phyloP scores from a whole-genome alignment of 1,140 invertebrate genomes.

The Drosophila pandora region DNA sequence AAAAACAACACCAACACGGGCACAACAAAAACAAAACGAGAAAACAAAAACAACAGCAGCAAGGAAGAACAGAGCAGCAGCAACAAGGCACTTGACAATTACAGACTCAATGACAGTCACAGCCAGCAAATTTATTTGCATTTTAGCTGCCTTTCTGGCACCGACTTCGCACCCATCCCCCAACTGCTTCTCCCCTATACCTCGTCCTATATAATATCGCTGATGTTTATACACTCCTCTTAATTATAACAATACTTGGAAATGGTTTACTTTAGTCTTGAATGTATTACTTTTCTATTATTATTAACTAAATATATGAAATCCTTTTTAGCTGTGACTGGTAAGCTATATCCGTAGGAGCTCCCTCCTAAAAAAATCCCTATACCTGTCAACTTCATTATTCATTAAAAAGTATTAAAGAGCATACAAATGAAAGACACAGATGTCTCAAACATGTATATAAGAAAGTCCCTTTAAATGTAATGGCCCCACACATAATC shows the following conservation, averaged over 20 bases:
- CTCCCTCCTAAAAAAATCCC: too few species aligned
- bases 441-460: not conserved
- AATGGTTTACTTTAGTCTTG: not conserved
- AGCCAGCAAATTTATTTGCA: constrained; percentile 77
- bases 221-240: constrained; percentile 29
- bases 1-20: constrained; percentile 17
- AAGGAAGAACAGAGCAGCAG: constrained; percentile 30
- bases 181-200: not conserved
- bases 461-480: constrained; percentile 23
- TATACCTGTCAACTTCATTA: too few species aligned
- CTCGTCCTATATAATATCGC: constrained; percentile 14
- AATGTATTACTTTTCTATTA: not conserved
- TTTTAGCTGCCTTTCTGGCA: constrained; percentile 57
- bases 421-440: not conserved
- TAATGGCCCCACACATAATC: constrained; percentile 29
- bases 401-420: not conserved
- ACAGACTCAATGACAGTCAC: constrained; percentile 79
- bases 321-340: too few species aligned
- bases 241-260: not conserved
- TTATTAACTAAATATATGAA: not conserved
- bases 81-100: constrained; percentile 75
- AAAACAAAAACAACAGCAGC: constrained; percentile 28
- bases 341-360: too few species aligned
- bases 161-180: constrained; percentile 16
- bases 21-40: constrained; percentile 18